Evolutionary conservation across 30 jellyfish, hydroid and myxozoan species (phyloP), one percentile per base, ranked within the genome.

Genomic region (Chrysaora quinquecirrha): DNA sequence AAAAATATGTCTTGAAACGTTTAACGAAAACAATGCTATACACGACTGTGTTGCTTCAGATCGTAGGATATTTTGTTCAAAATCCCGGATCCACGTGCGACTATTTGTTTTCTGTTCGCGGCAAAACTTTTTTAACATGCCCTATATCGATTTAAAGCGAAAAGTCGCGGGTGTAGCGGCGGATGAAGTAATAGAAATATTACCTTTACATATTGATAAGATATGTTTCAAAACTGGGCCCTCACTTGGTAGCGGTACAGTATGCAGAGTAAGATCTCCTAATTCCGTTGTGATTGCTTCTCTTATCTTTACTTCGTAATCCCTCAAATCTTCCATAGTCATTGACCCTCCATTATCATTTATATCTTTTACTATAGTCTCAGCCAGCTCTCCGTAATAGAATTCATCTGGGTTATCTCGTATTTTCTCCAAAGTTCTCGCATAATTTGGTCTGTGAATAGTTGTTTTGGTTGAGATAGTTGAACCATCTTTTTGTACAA

Each of bases 351-450:
- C 95, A 0, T 48, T 86, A 9, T 50, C 80, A 19, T 34, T 34
- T 3, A 90, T 38, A 23, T 90, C 98, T 14, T 71, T 23, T 1
- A 84, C 87, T 64, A 90, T 54, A 19, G 47, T 30, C 29, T 33
- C 28, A 0, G 98, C 94, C 29, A 90, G 75, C 9, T 71, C 76
- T 24, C 98, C 98, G n/a, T 48, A 35, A 58, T 90, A 90, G 48
- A 90, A 85, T 35, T 71, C 96, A 2, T 75, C 87, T 11, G 98
- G 97, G 35, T 86, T 46, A 34, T 90, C 91, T 61, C 80, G 64
- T 9, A 90, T 90, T 30, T 29, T 80, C 73, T 66, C 85, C 30
- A 90, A 35, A 19, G 98, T 85, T 12, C 62, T 35, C 20, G 97
- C 96, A 4, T 74, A 71, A 23, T 63, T 67, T 23, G 56, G 89